Percentiles rank a stretch among this genome's conserved stretches.
These are phyloP conservation scores for Torymus tubicola DNA, from an alignment of 2,888 invertebrate genomes.

Conservation along the genomic window DNA sequence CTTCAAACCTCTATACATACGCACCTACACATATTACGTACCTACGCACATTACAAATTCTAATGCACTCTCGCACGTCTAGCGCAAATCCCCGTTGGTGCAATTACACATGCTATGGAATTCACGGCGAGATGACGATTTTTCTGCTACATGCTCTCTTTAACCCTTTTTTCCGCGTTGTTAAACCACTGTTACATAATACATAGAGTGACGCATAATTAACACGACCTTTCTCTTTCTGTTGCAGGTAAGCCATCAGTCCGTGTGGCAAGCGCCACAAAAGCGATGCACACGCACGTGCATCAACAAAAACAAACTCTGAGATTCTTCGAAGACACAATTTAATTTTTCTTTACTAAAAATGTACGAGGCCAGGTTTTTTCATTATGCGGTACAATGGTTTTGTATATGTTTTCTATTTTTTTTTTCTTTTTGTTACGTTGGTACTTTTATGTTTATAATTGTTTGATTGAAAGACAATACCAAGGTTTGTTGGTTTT, in stretches of 20 bases:
- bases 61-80: background rate
- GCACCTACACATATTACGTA: too few species aligned
- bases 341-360: conserved; percentile 43
- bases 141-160: too few species aligned
- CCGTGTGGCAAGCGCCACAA: conserved; percentile 27
- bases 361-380: conserved; percentile 30
- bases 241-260: conserved; percentile 50
- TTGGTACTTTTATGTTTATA: background rate
- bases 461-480: too few species aligned
- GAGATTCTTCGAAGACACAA: conserved; percentile 23
- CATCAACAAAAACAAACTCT: background rate
- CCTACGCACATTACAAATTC: too few species aligned
- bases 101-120: conserved; percentile 27
- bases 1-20: too few species aligned
- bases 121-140: conserved; percentile 32
- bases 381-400: conserved; percentile 7
- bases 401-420: background rate
- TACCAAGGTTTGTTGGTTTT: too few species aligned
- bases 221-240: conserved; percentile 46
- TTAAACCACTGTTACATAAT: background rate
- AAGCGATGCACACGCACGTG: too few species aligned
- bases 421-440: conserved; percentile 8
- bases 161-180: too few species aligned
- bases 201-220: conserved; percentile 17
- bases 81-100: conserved; percentile 5